Conservation (phyloP, 1,140 invertebrate genomes). For the Drosophila littoralis region DNA sequence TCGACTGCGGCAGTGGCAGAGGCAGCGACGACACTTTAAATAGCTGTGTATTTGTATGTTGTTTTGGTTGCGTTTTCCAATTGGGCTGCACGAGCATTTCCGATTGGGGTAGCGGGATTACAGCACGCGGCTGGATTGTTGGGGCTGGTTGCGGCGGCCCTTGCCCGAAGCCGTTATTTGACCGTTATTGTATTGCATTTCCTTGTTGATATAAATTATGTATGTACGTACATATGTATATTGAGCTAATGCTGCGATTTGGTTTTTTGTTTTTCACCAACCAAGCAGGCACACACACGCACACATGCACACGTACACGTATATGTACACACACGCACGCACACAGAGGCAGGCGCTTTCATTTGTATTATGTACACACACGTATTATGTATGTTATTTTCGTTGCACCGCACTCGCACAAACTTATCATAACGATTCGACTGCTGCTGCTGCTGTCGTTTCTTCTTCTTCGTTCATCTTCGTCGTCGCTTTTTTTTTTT, state of each 20-base stretch:
- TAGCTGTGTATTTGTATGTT: slow-evolving; percentile 41
- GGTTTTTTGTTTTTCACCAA: slow-evolving; percentile 69
- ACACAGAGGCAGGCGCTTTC: slow-evolving; percentile 34
- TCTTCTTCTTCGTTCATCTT: slow-evolving; percentile 80
- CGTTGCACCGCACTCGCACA: slow-evolving; percentile 72
- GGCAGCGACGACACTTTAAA: slow-evolving; percentile 36
- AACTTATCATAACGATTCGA: slow-evolving; percentile 73
- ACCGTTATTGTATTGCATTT: slow-evolving; percentile 70
- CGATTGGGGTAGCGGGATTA: slow-evolving; percentile 48
- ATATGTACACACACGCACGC: slow-evolving; percentile 30
- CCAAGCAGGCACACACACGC: slow-evolving; percentile 21
- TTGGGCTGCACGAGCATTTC: slow-evolving; percentile 9
- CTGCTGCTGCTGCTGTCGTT: slow-evolving; percentile 65
- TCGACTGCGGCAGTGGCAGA: slow-evolving; percentile 23
- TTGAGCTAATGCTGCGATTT: slow-evolving; percentile 64
- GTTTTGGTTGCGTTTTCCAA: slow-evolving; percentile 32
- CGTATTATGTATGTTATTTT: slow-evolving; percentile 73
- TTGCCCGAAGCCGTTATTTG: slow-evolving; percentile 25
- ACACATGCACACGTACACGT: slow-evolving; percentile 24
- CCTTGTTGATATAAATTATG: slow-evolving; percentile 51
- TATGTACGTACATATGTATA: slow-evolving; percentile 35
- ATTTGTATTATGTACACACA: slow-evolving; percentile 67
- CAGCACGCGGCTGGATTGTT: slow-evolving; percentile 46
- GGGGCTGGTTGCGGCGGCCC: slow-evolving; percentile 2
- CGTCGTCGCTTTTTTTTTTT: slow-evolving; percentile 37